Evolutionary conservation across 1,140 invertebrate genomes (phyloP).

Genomic region (Drosophila orosa): DNA sequence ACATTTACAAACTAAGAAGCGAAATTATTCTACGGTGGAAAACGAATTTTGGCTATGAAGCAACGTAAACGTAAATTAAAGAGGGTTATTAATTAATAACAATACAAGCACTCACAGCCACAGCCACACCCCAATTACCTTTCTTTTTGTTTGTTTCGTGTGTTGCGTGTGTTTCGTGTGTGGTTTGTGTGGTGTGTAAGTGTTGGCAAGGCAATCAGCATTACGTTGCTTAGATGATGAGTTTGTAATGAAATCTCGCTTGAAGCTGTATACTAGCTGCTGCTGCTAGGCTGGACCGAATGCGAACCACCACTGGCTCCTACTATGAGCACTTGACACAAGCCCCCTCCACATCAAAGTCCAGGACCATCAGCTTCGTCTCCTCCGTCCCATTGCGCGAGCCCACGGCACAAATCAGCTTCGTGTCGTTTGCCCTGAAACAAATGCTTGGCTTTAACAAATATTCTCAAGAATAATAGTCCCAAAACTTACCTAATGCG

Average conservation of each 20-base stretch:
- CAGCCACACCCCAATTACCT: conserved; percentile 52
- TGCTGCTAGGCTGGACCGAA: conserved; percentile 16
- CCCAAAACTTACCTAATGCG: conserved; percentile 88
- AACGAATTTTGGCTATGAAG: conserved; percentile 80
- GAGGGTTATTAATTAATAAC: conserved; percentile 55
- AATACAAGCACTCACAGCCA: conserved; percentile 56
- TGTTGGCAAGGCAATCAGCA: conserved; percentile 79
- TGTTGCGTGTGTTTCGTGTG: conserved; percentile 11
- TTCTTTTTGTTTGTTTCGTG: conserved; percentile 1
- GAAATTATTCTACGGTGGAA: conserved; percentile 77
- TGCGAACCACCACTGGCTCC: conserved; percentile 29
- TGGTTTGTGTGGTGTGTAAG: conserved; percentile 45
- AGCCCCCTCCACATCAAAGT: conserved; percentile 95
- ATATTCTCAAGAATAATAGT: background rate
- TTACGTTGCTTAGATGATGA: conserved; percentile 55
- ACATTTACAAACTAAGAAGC: conserved; percentile 71
- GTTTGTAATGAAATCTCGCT: conserved; percentile 58
- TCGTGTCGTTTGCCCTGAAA: conserved; percentile 93
- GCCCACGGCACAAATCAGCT: conserved; percentile 98
- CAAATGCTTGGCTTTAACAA: background rate
- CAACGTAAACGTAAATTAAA: conserved; percentile 70
- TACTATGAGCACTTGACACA: conserved; percentile 86
- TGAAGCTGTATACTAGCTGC: conserved; percentile 41
- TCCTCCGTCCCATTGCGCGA: conserved; percentile 99
- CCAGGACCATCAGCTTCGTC: conserved; percentile 98